Evolutionary conservation across 2,888 invertebrate species (phyloP).

Genomic region (Heterodera filipjevi): DNA sequence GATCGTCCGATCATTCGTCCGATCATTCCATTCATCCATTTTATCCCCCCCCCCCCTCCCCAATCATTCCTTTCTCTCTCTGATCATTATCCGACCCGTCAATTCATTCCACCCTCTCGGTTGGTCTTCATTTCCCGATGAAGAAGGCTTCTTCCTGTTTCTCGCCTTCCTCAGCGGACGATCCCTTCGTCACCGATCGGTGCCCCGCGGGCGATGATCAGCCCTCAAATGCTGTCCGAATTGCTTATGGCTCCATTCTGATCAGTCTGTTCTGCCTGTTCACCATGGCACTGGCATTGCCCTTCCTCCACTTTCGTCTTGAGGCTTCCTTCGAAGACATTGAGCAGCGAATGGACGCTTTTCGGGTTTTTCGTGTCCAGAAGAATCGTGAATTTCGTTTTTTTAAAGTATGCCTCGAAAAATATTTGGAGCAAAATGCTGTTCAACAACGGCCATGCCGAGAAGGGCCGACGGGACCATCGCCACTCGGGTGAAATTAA

Average conservation of each 20-base stretch:
- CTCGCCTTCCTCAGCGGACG: too few relatives aligned
- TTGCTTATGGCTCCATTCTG: constrained; percentile 45
- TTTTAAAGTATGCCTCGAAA: constrained; percentile 56
- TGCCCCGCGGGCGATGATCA: neutral
- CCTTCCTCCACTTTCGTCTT: constrained; percentile 52
- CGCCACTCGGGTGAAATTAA: constrained; percentile 17
- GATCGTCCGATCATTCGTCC: too few relatives aligned
- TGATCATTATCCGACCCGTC: neutral
- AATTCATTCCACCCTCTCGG: neutral
- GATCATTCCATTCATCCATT: neutral
- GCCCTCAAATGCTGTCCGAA: constrained; percentile 14
- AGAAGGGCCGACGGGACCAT: constrained; percentile 54
- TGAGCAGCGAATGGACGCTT: constrained; percentile 59
- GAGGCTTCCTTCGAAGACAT: constrained; percentile 56
- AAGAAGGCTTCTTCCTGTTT: too few relatives aligned
- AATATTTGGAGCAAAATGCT: constrained; percentile 62
- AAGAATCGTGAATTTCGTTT: neutral
- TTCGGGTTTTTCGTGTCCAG: constrained; percentile 50
- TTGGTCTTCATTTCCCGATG: too few relatives aligned
- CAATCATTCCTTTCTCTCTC: too few relatives aligned
- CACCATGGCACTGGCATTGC: constrained; percentile 50
- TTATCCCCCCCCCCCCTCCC: too few relatives aligned
- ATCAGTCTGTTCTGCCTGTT: constrained; percentile 49
- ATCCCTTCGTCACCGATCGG: too few relatives aligned
- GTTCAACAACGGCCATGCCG: constrained; percentile 48